Evolutionary conservation across 2,113 vertebrate species (phyloP).

Genomic region (Forbesichthys agassizii): DNA sequence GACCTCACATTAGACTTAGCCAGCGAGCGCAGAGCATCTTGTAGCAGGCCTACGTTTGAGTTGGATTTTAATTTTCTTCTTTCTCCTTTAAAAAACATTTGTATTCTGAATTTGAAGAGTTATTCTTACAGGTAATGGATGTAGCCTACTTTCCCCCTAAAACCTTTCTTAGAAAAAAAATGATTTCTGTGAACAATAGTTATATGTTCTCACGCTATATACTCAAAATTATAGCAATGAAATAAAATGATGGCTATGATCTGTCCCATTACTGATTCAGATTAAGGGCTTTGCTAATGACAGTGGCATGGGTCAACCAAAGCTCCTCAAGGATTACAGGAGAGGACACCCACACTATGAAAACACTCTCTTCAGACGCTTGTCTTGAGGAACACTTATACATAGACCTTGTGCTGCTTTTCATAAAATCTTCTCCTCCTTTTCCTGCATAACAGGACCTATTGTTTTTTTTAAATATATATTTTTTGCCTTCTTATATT

Average conservation of each 20-base stretch:
- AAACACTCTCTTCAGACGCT: conserved; percentile 10
- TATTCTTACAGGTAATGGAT: conserved; percentile 45
- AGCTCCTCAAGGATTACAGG: conserved; percentile 63
- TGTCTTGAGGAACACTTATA: conserved; percentile 12
- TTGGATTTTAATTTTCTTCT: conserved; percentile 5
- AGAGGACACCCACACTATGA: conserved; percentile 22
- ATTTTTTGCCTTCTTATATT: neutral
- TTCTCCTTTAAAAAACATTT: neutral
- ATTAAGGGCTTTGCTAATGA: conserved; percentile 25
- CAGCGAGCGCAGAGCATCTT: conserved; percentile 28
- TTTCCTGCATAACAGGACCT: neutral
- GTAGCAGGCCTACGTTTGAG: conserved; percentile 24
- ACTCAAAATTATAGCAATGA: neutral
- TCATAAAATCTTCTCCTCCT: neutral
- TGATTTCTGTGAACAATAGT: neutral
- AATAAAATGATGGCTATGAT: neutral
- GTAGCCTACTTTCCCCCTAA: neutral
- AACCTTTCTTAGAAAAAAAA: neutral
- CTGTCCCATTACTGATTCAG: conserved; percentile 26
- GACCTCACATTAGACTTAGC: conserved; percentile 41
- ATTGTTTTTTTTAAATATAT: neutral
- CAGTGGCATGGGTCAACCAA: conserved; percentile 30
- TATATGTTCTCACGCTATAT: neutral
- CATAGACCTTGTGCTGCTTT: conserved; percentile 9
- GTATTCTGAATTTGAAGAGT: neutral